Evolutionary conservation across 2,797 vertebrate genomes (phyloP), one percentile per base, ranked within the genome.

Genomic region (Gallirallus australis): DNA sequence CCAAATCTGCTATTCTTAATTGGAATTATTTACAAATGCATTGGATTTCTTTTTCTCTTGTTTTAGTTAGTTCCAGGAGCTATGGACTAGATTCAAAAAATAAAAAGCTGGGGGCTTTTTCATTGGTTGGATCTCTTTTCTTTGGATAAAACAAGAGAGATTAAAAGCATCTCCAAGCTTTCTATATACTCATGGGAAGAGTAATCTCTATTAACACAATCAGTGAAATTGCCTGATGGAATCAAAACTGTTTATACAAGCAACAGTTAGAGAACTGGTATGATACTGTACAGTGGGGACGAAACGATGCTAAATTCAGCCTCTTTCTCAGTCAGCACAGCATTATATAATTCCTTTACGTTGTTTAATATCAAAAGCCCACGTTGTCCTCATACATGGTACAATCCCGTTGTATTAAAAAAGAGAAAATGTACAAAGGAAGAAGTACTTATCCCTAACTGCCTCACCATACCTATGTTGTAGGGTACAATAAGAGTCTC

Each of bases 1-100:
- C 71, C 90, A 86, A 78, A 66, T 42, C 68, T 83, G 65, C 65
- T 73, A 5, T 59, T 89, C 83, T 84, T 82, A 79, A 63, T 35
- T 70, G 59, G 65, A 61, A 57, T 75, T 91, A 89, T 80, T 95
- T 89, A 89, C 84, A 86, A 95, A 90, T 61, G 73, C 73, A 52
- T 42, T 69, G 69, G 33, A 68, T 85, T 90, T 82, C 70, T 97
- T 83, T 53, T 80, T 76, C 69, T 78, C 57, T 85, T 93, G 57
- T 85, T 91, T 93, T 93, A 91, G 64, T 95, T 91, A 86, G 75
- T 86, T 95, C 81, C 88, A 94, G 89, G 86, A 96, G 86, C 91
- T 86, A 71, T 65, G 75, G 86, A 73, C 54, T n/a, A 61, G 76
- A 23, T 89, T 89, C 6, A 88, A 86, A 89, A 83, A 87, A 57